These are phyloP conservation scores for Falco punctatus DNA, from an alignment of 2,113 vertebrate species.

Conservation along the genomic window DNA sequence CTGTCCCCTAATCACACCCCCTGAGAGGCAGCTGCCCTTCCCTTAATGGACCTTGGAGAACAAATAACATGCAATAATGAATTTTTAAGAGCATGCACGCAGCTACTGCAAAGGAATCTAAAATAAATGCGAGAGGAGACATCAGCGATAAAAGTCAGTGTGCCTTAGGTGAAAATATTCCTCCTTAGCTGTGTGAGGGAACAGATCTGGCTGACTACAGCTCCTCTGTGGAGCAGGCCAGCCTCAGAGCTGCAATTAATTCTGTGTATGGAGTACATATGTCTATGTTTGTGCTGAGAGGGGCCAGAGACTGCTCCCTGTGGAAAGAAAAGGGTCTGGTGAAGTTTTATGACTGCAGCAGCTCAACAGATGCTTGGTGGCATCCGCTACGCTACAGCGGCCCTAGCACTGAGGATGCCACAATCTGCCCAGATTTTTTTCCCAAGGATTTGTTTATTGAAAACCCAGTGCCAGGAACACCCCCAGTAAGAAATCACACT, in stretches of 20 bases:
- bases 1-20: background rate
- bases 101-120: background rate
- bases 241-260: background rate
- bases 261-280: fast-evolving
- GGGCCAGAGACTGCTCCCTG: background rate
- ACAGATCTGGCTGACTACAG: fast-evolving
- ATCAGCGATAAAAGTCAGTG: background rate
- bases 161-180: background rate
- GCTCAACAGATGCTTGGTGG: background rate
- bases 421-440: background rate
- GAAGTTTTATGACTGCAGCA: background rate
- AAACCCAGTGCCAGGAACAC: background rate
- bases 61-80: background rate
- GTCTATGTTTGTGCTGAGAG: background rate
- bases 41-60: background rate
- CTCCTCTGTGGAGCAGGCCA: background rate
- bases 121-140: background rate
- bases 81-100: background rate
- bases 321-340: background rate
- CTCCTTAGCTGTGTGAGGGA: background rate
- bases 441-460: background rate
- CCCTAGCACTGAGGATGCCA: background rate
- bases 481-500: background rate
- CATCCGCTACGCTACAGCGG: background rate
- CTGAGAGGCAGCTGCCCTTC: background rate